Evolutionary conservation across 2,797 vertebrate genomes (phyloP).

Genomic region (Leucoraja ocellata): DNA sequence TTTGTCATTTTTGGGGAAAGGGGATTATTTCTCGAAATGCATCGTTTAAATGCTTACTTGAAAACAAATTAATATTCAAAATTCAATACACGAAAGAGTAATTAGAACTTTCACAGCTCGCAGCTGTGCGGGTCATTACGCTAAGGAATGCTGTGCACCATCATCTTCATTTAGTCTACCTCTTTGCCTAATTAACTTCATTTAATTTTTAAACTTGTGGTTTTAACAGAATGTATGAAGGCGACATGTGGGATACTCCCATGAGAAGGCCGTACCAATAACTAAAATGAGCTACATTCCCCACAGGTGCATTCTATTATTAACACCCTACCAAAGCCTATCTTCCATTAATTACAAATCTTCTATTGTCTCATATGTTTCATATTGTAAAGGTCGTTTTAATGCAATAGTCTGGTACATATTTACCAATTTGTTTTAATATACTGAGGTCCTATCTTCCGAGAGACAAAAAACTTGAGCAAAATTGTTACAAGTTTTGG

Average conservation of each 20-base stretch:
- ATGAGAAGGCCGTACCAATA: not conserved
- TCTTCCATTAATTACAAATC: not conserved
- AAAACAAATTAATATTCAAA: slow-evolving; percentile 27
- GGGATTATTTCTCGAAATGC: not conserved
- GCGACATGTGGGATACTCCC: not conserved
- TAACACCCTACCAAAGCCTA: not conserved
- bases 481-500: not conserved
- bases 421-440: not conserved
- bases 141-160: slow-evolving; percentile 18
- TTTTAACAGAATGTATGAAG: slow-evolving; percentile 3
- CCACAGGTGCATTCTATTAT: not conserved
- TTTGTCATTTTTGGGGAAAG: not conserved
- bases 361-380: not conserved
- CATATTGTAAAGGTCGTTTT: not conserved
- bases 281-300: not conserved
- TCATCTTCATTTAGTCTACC: not conserved
- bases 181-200: slow-evolving; percentile 26
- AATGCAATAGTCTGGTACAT: not conserved
- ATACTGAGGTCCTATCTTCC: not conserved
- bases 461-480: not conserved
- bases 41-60: not conserved
- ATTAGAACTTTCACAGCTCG: slow-evolving; percentile 24
- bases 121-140: slow-evolving; percentile 22
- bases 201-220: slow-evolving; percentile 16
- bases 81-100: not conserved